phyloP scores from a whole-genome alignment of 2,888 invertebrate species.

The Stomorhina lunata region DNA sequence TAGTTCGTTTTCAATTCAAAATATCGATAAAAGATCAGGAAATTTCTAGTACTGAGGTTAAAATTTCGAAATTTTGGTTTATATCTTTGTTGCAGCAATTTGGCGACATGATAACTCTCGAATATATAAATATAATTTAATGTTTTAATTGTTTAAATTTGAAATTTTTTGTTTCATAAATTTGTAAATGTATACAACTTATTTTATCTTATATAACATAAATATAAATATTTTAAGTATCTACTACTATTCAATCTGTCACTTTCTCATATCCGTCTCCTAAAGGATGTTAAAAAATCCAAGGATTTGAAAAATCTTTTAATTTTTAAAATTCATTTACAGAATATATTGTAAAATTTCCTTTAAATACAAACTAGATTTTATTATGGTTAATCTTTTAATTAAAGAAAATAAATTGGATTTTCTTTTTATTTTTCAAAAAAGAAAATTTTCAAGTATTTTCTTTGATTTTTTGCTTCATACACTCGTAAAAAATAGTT shows the following conservation, averaged over 20 bases:
- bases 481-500: conserved; percentile 1
- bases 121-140: background rate
- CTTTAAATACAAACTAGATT: conserved; percentile 13
- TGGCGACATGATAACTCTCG: no score
- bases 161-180: background rate
- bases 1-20: no score
- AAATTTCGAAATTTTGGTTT: no score
- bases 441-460: background rate
- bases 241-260: background rate
- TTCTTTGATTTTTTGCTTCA: background rate
- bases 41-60: no score
- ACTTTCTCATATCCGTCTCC: background rate
- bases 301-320: background rate
- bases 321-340: no score
- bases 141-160: conserved; percentile 17
- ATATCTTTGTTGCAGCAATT: no score
- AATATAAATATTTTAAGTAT: background rate
- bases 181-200: conserved; percentile 7
- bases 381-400: background rate
- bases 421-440: background rate
- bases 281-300: background rate
- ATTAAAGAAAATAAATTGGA: conserved; percentile 2
- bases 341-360: conserved; percentile 6
- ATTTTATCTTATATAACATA: no score
- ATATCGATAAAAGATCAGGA: no score